These are phyloP conservation scores for Calidris pugnax DNA, from an alignment of 2,113 vertebrate genomes.

Conservation along the genomic window DNA sequence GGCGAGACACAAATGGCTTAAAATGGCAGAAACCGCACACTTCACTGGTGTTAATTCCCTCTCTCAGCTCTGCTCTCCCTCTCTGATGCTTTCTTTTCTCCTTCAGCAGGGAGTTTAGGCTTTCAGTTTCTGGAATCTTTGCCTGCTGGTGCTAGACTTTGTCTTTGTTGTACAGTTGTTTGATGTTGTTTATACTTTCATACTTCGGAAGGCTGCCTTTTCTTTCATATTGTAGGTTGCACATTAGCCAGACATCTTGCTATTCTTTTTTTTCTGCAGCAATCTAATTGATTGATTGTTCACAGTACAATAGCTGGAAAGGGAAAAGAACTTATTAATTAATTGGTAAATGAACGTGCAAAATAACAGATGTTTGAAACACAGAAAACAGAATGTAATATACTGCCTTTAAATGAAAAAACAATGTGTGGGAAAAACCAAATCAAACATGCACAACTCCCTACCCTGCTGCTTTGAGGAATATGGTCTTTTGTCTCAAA, in stretches of 20 bases:
- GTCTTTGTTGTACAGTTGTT: not conserved
- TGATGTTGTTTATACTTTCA: not conserved
- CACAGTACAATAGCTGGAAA: not conserved
- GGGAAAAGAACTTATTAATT: not conserved
- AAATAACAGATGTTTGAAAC: not conserved
- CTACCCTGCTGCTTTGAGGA: conserved; percentile 3
- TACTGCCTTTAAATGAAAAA: not conserved
- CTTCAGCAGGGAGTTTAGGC: not conserved
- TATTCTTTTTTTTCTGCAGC: not conserved
- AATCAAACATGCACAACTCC: not conserved
- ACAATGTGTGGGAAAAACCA: not conserved
- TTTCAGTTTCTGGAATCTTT: not conserved
- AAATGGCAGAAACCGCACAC: not conserved
- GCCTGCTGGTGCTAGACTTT: not conserved
- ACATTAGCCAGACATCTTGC: not conserved
- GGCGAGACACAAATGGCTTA: fast-evolving
- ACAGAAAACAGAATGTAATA: not conserved
- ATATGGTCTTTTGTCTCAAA: not conserved
- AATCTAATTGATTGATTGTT: not conserved
- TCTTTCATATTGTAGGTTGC: not conserved
- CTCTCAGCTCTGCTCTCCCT: not conserved
- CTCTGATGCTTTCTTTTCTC: not conserved
- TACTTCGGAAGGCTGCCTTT: not conserved
- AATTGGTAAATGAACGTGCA: not conserved
- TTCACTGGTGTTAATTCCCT: not conserved